phyloP scores from a whole-genome alignment of 2,113 vertebrate genomes.

The Dasyurus viverrinus region DNA sequence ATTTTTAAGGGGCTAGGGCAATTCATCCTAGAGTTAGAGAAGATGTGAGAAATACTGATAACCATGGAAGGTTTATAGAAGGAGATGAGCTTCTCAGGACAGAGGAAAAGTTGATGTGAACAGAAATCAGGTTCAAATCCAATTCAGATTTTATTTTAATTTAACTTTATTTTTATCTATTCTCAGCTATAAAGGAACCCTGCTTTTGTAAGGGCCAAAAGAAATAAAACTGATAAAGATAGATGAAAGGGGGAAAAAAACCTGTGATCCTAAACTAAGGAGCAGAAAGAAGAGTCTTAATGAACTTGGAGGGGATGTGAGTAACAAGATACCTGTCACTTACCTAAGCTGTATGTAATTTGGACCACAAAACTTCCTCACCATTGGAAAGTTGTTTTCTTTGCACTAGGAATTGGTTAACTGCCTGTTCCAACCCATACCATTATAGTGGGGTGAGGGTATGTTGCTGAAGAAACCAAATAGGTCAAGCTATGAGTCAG shows the following conservation, averaged over 20 bases:
- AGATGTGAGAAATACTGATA: neutral
- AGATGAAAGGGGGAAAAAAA: neutral
- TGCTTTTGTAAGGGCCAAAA: neutral
- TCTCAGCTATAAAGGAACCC: neutral
- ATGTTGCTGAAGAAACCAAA: neutral
- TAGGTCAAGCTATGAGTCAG: neutral
- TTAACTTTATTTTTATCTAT: neutral
- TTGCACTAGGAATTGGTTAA: slow-evolving; percentile 28
- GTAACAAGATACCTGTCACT: neutral
- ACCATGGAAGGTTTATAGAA: slow-evolving; percentile 1
- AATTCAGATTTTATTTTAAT: neutral
- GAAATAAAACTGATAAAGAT: neutral
- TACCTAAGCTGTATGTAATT: neutral
- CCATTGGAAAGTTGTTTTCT: neutral
- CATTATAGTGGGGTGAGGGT: neutral
- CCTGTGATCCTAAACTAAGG: neutral
- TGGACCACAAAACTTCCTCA: neutral
- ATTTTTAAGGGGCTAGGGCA: neutral
- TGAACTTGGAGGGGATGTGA: neutral
- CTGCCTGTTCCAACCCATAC: slow-evolving; percentile 11
- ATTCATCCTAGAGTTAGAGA: slow-evolving; percentile 18
- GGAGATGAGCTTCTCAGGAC: slow-evolving; percentile 25
- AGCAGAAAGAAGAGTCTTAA: neutral
- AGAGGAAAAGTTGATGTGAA: neutral
- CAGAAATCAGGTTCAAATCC: slow-evolving; percentile 9